phyloP scores from a whole-genome alignment of 1,140 invertebrate genomes.

The Drosophila orena region DNA sequence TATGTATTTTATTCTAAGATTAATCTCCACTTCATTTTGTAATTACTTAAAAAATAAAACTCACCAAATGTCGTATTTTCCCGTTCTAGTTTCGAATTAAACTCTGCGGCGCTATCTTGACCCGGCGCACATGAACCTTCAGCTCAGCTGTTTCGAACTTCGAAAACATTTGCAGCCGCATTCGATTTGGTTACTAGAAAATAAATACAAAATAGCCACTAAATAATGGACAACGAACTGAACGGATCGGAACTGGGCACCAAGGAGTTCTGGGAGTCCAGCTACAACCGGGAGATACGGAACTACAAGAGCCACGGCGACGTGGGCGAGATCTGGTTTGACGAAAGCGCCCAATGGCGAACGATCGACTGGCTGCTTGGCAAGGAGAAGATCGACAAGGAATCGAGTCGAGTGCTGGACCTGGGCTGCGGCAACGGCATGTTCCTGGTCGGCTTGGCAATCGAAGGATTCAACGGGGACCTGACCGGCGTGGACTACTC shows the following conservation, averaged over 20 bases:
- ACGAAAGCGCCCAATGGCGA: constrained; percentile 91
- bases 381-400: constrained; percentile 75
- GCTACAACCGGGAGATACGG: constrained; percentile 92
- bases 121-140: not conserved
- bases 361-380: constrained; percentile 89
- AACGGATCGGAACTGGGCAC: constrained; percentile 91
- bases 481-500: constrained; percentile 95
- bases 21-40: no score
- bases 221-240: constrained; percentile 85
- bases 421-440: constrained; percentile 96
- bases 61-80: not conserved
- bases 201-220: no score
- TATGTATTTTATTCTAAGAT: not conserved
- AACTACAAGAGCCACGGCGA: constrained; percentile 94
- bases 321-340: constrained; percentile 97
- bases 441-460: constrained; percentile 91
- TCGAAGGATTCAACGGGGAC: constrained; percentile 88
- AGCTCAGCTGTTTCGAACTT: not conserved
- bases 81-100: not conserved
- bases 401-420: constrained; percentile 87
- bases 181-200: not conserved
- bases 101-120: not conserved
- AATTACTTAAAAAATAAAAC: not conserved
- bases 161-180: not conserved
- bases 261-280: constrained; percentile 93